Conservation (phyloP, 2,113 vertebrate species). For the Aegithalos caudatus region DNA sequence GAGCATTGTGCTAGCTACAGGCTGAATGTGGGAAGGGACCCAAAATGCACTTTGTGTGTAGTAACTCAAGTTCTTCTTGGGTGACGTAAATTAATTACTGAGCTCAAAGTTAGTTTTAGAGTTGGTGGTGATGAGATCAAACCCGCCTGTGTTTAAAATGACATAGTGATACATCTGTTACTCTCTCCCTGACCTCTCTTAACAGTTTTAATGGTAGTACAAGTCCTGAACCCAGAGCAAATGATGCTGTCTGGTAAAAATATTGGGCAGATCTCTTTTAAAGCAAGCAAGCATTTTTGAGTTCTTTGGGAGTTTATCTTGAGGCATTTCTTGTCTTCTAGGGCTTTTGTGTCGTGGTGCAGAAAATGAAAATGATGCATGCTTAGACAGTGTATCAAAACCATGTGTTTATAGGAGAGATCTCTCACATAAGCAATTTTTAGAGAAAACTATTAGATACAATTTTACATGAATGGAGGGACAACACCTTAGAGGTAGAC, state of each 20-base stretch:
- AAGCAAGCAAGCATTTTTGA: background rate
- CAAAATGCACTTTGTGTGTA: background rate
- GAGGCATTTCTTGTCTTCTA: background rate
- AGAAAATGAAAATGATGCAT: background rate
- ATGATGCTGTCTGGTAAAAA: background rate
- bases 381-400: background rate
- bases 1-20: background rate
- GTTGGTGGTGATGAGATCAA: background rate
- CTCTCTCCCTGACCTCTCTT: background rate
- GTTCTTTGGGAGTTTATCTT: background rate
- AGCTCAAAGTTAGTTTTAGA: background rate
- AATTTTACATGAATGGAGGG: background rate
- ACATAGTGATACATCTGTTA: accelerated
- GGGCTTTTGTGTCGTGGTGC: background rate
- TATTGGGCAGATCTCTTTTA: background rate
- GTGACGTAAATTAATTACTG: background rate
- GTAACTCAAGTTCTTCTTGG: background rate
- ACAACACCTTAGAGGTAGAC: background rate
- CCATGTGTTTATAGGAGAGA: background rate
- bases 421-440: background rate
- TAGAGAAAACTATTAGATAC: background rate
- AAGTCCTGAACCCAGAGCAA: background rate
- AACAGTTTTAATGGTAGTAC: background rate
- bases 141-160: background rate
- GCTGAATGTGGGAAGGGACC: background rate